phyloP scores from a whole-genome alignment of 2,113 vertebrate genomes.

The Alethe castanea region DNA sequence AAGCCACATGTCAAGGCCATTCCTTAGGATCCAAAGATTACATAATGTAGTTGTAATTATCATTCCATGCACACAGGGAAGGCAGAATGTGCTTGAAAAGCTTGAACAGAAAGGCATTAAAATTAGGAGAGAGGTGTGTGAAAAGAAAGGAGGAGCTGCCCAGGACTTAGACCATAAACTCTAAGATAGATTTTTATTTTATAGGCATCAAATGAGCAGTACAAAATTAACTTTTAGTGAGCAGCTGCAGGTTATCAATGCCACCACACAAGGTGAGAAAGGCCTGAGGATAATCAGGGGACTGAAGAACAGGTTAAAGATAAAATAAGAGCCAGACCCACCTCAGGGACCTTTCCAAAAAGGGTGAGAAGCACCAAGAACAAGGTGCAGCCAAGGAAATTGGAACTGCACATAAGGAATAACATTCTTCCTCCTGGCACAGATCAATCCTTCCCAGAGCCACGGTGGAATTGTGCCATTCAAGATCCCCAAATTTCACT shows the following conservation, averaged over 20 bases:
- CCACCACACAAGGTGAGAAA: not conserved
- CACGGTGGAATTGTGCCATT: not conserved
- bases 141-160: not conserved
- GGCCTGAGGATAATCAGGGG: not conserved
- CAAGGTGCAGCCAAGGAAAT: not conserved
- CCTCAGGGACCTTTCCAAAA: not conserved
- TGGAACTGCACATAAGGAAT: not conserved
- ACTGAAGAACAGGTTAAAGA: not conserved
- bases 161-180: not conserved
- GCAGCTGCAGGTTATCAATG: not conserved
- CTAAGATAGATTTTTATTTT: not conserved
- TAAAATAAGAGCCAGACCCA: not conserved
- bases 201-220: not conserved
- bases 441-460: not conserved
- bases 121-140: not conserved
- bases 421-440: not conserved
- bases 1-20: not conserved
- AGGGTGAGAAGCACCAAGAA: not conserved
- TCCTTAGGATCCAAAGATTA: not conserved
- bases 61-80: not conserved
- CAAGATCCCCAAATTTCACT: not conserved
- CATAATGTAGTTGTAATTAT: rapidly evolving
- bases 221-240: not conserved
- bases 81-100: not conserved
- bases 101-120: not conserved